phyloP scores from a whole-genome alignment of 2,113 vertebrate species.

The Noturus placidus region DNA sequence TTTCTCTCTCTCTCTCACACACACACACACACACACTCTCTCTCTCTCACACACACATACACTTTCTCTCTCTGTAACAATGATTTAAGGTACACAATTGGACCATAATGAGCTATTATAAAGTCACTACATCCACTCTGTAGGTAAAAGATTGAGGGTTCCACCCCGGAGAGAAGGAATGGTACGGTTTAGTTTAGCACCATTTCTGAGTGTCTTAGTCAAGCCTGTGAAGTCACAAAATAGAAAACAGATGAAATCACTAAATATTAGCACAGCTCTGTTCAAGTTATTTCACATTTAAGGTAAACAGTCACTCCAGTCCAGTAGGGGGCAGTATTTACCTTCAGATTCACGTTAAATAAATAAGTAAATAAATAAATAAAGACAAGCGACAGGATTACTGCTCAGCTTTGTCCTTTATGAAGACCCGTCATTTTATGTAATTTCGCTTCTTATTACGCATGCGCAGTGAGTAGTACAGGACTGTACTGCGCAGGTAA shows the following conservation, averaged over 20 bases:
- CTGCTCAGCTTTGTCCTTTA: background rate
- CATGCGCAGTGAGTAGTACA: conserved; percentile 3
- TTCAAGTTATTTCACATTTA: background rate
- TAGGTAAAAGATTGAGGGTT: no score
- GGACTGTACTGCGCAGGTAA: background rate
- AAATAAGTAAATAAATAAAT: background rate
- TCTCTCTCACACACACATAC: background rate
- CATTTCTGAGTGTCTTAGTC: background rate
- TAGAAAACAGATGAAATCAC: background rate
- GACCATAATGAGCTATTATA: no score
- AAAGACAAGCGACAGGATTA: background rate
- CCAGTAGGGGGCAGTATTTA: background rate
- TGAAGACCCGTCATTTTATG: no score
- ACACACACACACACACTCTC: no score
- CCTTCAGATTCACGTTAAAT: background rate
- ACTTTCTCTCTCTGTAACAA: background rate
- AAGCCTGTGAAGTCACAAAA: background rate
- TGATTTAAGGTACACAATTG: background rate
- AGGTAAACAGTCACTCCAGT: background rate
- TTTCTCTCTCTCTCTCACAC: no score
- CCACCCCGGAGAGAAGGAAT: no score
- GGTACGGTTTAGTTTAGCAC: background rate
- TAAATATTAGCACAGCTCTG: no score
- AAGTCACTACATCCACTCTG: no score
- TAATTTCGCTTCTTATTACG: background rate